These are phyloP conservation scores for Sebastes kiyomatsui DNA, from an alignment of 2,797 vertebrate species.

Conservation along the genomic window DNA sequence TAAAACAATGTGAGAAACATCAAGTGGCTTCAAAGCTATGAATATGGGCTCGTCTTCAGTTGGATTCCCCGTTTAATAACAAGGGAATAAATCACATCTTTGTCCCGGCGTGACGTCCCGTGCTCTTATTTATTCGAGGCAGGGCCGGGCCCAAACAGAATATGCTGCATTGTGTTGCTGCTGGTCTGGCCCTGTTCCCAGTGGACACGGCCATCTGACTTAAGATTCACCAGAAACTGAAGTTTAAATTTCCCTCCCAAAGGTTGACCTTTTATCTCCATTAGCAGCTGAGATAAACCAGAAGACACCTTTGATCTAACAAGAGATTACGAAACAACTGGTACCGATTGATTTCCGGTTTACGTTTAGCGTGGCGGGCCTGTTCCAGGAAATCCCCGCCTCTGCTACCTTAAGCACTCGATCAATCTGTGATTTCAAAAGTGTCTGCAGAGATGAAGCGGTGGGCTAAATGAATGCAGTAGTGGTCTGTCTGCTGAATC, in stretches of 20 bases:
- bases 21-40: neutral
- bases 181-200: neutral
- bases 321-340: slow-evolving; percentile 2
- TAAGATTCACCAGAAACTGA: slow-evolving; percentile 12
- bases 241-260: neutral
- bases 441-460: neutral
- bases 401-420: neutral
- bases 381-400: slow-evolving; percentile 4
- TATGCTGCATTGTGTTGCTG: slow-evolving; percentile 17
- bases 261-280: neutral
- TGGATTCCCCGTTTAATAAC: neutral
- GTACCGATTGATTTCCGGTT: neutral
- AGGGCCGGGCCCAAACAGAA: slow-evolving; percentile 4
- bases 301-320: neutral
- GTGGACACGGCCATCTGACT: neutral
- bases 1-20: neutral
- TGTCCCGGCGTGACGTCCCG: neutral
- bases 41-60: neutral
- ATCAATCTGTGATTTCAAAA: slow-evolving; percentile 11
- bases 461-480: neutral
- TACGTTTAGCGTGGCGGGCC: neutral
- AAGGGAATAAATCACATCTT: slow-evolving; percentile 4
- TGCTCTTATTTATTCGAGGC: neutral
- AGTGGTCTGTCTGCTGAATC: slow-evolving; percentile 26
- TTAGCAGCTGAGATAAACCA: slow-evolving; percentile 6